Conservation (phyloP, 2,888 invertebrate species). For the Caradrina clavipalpis region DNA sequence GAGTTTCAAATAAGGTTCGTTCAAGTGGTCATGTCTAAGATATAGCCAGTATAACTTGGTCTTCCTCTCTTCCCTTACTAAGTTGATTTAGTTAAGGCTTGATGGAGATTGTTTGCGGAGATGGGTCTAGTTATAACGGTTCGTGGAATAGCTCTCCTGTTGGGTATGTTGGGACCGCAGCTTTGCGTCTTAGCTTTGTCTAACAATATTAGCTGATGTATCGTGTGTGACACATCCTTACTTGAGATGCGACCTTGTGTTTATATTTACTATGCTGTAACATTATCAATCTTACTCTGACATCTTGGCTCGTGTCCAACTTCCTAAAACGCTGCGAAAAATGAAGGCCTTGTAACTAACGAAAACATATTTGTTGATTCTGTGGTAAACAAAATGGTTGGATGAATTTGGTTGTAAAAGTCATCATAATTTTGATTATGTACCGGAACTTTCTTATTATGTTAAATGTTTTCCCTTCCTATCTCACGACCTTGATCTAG, state of each 20-base stretch:
- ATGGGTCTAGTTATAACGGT: conserved; percentile 73
- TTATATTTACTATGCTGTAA: conserved; percentile 13
- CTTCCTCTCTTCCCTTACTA: conserved; percentile 66
- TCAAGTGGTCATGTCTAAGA: conserved; percentile 85
- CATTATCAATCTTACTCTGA: conserved; percentile 28
- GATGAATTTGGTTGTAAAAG: background rate
- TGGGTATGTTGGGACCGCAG: conserved; percentile 80
- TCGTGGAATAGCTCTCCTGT: conserved; percentile 74
- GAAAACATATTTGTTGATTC: conserved; percentile 22
- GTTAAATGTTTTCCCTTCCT: background rate
- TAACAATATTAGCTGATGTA: conserved; percentile 62
- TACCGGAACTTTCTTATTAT: background rate
- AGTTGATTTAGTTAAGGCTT: conserved; percentile 76
- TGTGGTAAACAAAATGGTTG: conserved; percentile 27
- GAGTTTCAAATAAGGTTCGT: conserved; percentile 82
- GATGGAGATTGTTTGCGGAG: conserved; percentile 69
- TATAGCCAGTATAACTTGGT: conserved; percentile 73
- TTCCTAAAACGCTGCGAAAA: conserved; percentile 27
- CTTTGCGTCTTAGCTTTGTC: conserved; percentile 73
- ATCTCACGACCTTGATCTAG: background rate
- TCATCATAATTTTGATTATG: background rate
- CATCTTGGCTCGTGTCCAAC: conserved; percentile 40
- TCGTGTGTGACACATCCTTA: conserved; percentile 36
- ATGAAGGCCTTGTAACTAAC: conserved; percentile 6
- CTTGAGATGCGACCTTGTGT: conserved; percentile 25